Evolutionary conservation across 2,888 invertebrate species (phyloP).

Genomic region (Alentia gelatinosa): DNA sequence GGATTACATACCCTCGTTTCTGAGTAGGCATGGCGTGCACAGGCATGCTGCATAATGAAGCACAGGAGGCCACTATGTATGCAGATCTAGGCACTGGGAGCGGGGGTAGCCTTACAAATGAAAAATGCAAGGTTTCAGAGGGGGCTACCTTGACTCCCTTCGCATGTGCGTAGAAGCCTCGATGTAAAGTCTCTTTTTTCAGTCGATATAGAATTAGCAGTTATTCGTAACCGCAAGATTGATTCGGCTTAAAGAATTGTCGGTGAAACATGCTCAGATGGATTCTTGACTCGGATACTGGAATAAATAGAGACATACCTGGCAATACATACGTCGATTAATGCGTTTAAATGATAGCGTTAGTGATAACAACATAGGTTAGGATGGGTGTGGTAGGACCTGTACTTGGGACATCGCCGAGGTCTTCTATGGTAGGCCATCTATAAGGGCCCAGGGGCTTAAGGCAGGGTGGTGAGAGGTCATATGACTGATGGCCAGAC

Average conservation of each 20-base stretch:
- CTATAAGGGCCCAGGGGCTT: background rate
- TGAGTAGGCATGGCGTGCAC: background rate
- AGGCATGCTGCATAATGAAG: background rate
- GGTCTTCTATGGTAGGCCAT: too few relatives aligned
- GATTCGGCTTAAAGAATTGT: too few relatives aligned
- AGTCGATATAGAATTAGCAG: background rate
- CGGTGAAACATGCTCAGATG: too few relatives aligned
- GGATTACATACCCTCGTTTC: too few relatives aligned
- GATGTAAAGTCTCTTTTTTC: background rate
- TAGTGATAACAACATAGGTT: too few relatives aligned
- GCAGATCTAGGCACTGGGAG: background rate
- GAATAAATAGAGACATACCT: too few relatives aligned
- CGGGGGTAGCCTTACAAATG: slow-evolving; percentile 3
- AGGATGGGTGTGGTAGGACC: too few relatives aligned
- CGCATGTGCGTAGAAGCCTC: background rate
- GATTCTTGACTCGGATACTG: too few relatives aligned
- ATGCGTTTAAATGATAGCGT: too few relatives aligned
- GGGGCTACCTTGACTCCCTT: background rate
- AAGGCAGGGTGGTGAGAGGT: background rate
- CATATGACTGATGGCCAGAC: background rate
- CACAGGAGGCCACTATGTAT: slow-evolving; percentile 22
- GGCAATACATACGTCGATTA: too few relatives aligned
- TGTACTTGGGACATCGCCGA: too few relatives aligned
- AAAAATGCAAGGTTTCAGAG: slow-evolving; percentile 13
- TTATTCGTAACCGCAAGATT: background rate